A percentile compares a stretch with the other conserved stretches of the same genome.
Evolutionary conservation across 2,888 invertebrate genomes (phyloP).

Genomic region (Frankliniella intonsa): DNA sequence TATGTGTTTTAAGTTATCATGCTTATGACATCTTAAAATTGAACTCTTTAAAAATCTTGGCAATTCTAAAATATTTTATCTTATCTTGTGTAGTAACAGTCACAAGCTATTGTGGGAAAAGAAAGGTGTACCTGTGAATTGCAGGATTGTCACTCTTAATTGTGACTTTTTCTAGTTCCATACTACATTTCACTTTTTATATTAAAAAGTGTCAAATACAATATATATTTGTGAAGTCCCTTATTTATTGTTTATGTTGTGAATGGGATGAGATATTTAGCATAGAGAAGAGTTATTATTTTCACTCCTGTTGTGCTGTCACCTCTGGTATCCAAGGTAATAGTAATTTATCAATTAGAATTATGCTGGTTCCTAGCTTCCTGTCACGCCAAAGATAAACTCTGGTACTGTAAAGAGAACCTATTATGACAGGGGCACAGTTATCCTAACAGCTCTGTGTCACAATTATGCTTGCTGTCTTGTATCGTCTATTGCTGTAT

Average conservation of each 20-base stretch:
- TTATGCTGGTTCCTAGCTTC: background rate
- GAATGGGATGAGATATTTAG: background rate
- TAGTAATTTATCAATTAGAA: background rate
- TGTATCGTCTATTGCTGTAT: background rate
- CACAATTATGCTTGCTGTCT: background rate
- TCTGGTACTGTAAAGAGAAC: background rate
- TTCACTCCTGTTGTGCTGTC: background rate
- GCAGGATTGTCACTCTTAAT: background rate
- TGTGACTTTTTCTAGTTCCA: background rate
- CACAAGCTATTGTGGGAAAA: background rate
- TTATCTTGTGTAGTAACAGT: background rate
- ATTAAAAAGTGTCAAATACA: background rate
- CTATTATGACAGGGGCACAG: background rate
- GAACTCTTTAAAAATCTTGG: background rate
- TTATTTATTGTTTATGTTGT: slow-evolving; percentile 7
- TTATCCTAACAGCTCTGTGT: background rate
- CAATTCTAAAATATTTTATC: background rate
- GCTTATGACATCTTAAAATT: background rate
- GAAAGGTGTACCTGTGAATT: background rate
- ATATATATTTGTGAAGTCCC: background rate
- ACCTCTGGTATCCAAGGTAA: background rate
- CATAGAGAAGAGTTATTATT: background rate
- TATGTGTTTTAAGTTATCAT: background rate
- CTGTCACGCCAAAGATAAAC: background rate
- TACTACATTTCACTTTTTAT: background rate